Percentiles rank a stretch among this genome's conserved stretches.
Conservation (phyloP, 2,113 vertebrate genomes). For the Anguilla japonica region DNA sequence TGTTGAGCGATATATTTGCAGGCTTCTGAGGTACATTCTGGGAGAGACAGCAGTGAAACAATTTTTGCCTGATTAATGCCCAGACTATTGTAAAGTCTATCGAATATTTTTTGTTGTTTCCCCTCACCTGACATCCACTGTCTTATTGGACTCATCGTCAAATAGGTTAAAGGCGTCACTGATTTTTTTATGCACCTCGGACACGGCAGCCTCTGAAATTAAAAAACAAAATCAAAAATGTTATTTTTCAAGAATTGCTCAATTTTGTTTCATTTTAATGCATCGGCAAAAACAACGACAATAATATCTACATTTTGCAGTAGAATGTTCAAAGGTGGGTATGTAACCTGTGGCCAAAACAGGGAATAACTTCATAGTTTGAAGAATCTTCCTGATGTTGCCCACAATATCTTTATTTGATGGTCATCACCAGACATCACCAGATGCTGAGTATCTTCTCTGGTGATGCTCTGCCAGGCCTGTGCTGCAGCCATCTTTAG, state of each 20-base stretch:
- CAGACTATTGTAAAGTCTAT: neutral
- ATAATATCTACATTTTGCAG: too few relatives aligned
- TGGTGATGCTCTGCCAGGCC: too few relatives aligned
- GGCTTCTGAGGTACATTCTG: neutral
- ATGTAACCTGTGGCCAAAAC: too few relatives aligned
- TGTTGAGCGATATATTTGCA: neutral
- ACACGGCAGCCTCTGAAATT: slow-evolving; percentile 62
- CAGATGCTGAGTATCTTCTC: too few relatives aligned
- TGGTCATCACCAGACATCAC: too few relatives aligned
- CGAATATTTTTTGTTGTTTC: slow-evolving; percentile 8
- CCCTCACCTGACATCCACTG: slow-evolving; percentile 87
- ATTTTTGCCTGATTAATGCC: neutral
- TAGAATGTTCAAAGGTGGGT: too few relatives aligned
- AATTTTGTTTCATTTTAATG: neutral
- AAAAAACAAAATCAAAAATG: neutral
- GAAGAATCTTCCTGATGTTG: neutral
- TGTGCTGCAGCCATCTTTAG: too few relatives aligned
- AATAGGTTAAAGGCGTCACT: slow-evolving; percentile 85
- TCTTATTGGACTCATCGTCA: slow-evolving; percentile 81
- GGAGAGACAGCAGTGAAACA: neutral
- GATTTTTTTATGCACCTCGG: slow-evolving; percentile 80
- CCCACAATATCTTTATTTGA: neutral
- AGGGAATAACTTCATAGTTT: too few relatives aligned
- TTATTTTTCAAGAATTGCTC: neutral
- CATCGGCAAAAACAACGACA: too few relatives aligned